Evolutionary conservation across 2,797 vertebrate species (phyloP), one percentile per base, ranked within the genome.

Genomic region (Gallinago solitaria): DNA sequence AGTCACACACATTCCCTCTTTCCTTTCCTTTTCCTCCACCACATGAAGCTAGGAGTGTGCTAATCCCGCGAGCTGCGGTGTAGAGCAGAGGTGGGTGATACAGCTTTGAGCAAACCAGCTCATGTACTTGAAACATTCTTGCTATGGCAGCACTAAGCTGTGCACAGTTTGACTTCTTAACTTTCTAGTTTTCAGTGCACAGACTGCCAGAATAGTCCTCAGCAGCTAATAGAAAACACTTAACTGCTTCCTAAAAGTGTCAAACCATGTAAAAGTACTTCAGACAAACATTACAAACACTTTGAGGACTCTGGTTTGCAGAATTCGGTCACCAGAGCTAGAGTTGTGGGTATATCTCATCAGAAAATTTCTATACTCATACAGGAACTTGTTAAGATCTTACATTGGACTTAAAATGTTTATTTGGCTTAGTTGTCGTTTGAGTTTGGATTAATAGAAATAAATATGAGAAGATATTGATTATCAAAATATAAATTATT

Each of bases 11-110:
- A 23, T 68, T 92, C 35, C 7, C 23, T 56, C 21, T 71, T 80
- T 51, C 59, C 32, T 90, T 71, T 50, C 12, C 17, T 83, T 68
- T 87, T 47, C 11, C 39, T 64, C 11, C 68, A 9, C 24, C 9
- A 6, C 0, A 0, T 70, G 59, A 67, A 61, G 37, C 27, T 9
- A 48, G 13, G 19, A 69, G 4, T 39, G 27, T 37, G 47, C 4
- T 70, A 67, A 82, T 76, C n/a, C 60, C 80, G 51, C 24, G 39
- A 47, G 37, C 43, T 7, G 4, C 70, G 47, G 33, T 16, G 47
- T 15, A 43, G 39, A 67, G 15, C 48, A 70, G 25, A 83, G 30
- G 5, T 74, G 59, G 54, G 25, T 60, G 43, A 32, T 21, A 15
- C 16, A 59, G 13, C 39, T 88, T 85, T 0, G 4, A 76, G 30